These are phyloP conservation scores for Anhinga rufa DNA, from an alignment of 2,113 vertebrate genomes.

Conservation along the genomic window DNA sequence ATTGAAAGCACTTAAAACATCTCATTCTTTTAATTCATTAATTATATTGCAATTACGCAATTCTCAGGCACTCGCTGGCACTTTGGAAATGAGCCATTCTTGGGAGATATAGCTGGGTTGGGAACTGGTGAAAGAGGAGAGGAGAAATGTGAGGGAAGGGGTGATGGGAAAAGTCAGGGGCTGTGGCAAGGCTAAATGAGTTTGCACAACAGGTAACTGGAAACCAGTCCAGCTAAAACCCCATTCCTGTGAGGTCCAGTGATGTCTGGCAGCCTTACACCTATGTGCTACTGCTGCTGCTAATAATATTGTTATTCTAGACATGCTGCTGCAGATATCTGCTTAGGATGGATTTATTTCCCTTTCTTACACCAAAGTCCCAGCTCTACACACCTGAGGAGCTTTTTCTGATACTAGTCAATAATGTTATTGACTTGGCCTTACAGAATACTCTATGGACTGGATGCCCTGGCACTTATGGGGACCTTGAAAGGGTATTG, in stretches of 20 bases:
- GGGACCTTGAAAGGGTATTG: background rate
- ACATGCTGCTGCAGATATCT: background rate
- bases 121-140: background rate
- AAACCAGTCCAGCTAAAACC: constrained; percentile 25
- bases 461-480: background rate
- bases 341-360: background rate
- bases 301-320: background rate
- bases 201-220: constrained; percentile 22
- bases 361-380: background rate
- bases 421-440: background rate
- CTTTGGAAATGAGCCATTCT: constrained; percentile 72
- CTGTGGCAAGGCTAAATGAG: background rate
- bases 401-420: background rate
- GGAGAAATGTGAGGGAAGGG: background rate
- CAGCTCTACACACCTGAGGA: background rate
- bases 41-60: constrained; percentile 79
- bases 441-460: background rate
- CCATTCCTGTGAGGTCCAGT: background rate
- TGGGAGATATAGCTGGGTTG: constrained; percentile 30
- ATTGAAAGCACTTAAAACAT: constrained; percentile 80
- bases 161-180: background rate
- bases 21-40: constrained; percentile 83
- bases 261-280: background rate
- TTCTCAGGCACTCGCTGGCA: constrained; percentile 65
- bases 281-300: background rate